phyloP scores from a whole-genome alignment of 2,113 vertebrate species.

The Varanus komodoensis region DNA sequence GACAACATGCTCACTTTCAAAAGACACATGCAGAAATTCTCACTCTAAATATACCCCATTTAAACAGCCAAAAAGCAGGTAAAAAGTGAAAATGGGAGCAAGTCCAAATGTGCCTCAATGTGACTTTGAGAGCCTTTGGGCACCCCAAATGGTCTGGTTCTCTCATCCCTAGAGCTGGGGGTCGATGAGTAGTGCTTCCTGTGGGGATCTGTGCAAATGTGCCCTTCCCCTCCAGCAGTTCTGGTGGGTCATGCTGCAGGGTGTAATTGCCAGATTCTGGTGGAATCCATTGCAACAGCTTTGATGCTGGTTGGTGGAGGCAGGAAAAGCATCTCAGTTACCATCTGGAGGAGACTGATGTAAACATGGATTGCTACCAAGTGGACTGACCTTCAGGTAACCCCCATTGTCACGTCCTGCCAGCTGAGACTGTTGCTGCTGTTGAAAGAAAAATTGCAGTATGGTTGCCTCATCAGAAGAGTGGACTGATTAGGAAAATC shows the following conservation, averaged over 20 bases:
- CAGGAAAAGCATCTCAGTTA: neutral
- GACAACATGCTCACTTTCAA: too few species aligned
- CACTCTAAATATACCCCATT: too few species aligned
- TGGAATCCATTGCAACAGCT: neutral
- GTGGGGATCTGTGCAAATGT: neutral
- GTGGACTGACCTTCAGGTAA: neutral
- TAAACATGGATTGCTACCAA: neutral
- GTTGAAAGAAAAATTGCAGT: neutral
- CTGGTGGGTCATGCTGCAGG: neutral
- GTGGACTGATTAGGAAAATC: neutral
- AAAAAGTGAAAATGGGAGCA: too few species aligned
- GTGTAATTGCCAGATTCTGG: neutral
- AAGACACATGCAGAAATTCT: too few species aligned
- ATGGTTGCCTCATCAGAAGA: neutral
- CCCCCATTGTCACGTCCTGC: neutral
- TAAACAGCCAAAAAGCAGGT: too few species aligned
- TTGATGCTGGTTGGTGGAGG: neutral
- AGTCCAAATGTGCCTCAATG: too few species aligned
- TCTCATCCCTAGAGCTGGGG: too few species aligned
- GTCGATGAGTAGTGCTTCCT: neutral
- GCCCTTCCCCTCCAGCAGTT: neutral
- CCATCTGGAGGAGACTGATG: neutral
- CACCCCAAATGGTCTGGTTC: too few species aligned
- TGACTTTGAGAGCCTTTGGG: too few species aligned
- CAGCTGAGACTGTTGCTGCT: neutral